Conservation (phyloP, 2,113 vertebrate genomes). For the Poeciliopsis prolifica region DNA sequence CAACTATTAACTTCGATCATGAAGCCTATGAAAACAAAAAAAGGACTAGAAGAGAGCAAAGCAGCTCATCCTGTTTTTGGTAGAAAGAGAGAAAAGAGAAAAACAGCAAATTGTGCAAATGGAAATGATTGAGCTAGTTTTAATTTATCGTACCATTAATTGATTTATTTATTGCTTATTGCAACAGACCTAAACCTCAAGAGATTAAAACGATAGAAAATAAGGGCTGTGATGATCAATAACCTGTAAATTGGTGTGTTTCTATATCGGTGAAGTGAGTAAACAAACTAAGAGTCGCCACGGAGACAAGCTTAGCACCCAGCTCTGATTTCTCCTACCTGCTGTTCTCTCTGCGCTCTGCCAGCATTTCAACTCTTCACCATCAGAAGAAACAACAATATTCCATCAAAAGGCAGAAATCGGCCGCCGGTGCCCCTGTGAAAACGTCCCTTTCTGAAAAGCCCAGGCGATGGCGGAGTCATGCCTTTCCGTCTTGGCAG, state of each 20-base stretch:
- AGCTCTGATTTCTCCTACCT: constrained; percentile 70
- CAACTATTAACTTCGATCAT: too few species aligned
- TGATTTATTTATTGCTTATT: too few species aligned
- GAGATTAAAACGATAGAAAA: constrained; percentile 14
- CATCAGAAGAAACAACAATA: constrained; percentile 30
- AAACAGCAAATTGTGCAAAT: too few species aligned
- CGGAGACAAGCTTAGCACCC: constrained; percentile 65
- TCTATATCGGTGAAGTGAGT: constrained; percentile 32
- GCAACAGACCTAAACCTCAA: too few species aligned
- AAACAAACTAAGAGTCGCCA: constrained; percentile 71
- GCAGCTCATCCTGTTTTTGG: too few species aligned
- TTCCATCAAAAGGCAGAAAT: constrained; percentile 10
- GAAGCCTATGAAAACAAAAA: too few species aligned
- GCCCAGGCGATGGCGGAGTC: constrained; percentile 15
- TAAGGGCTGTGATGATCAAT: not conserved
- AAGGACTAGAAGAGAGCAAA: too few species aligned
- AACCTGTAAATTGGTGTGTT: constrained; percentile 1
- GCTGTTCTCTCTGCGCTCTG: constrained; percentile 75
- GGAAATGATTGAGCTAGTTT: too few species aligned
- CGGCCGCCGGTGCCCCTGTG: not conserved
- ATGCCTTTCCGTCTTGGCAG: constrained; percentile 39
- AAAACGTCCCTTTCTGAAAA: constrained; percentile 11
- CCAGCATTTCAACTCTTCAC: constrained; percentile 74
- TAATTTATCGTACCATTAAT: too few species aligned
- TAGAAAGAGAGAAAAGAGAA: too few species aligned